Conservation (phyloP, 1,140 invertebrate genomes). For the Drosophila kepulauana region DNA sequence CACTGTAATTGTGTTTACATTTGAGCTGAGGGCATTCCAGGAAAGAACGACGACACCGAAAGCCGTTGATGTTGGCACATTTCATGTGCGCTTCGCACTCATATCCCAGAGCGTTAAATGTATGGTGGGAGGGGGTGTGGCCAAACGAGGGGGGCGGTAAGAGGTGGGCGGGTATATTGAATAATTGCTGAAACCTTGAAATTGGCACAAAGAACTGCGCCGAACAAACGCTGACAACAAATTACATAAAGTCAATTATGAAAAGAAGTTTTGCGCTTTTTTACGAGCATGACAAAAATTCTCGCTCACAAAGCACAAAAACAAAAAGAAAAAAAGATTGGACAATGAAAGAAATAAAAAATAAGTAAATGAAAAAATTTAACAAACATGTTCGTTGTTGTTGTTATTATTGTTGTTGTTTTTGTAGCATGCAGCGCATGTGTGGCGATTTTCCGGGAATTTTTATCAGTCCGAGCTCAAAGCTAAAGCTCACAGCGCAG, state of each 20-base stretch:
- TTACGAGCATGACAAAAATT: slow-evolving; percentile 12
- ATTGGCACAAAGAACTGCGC: slow-evolving; percentile 38
- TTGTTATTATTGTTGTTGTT: background rate
- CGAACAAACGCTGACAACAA: slow-evolving; percentile 31
- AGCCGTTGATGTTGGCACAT: slow-evolving; percentile 62
- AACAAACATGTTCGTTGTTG: slow-evolving; percentile 15
- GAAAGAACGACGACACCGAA: slow-evolving; percentile 47
- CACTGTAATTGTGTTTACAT: slow-evolving; percentile 49
- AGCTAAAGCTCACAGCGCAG: background rate
- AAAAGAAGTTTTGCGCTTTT: slow-evolving; percentile 22
- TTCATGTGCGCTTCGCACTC: slow-evolving; percentile 27
- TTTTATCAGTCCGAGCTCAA: slow-evolving; percentile 9
- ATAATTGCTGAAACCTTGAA: slow-evolving; percentile 63
- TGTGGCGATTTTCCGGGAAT: slow-evolving; percentile 46
- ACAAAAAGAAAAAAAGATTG: slow-evolving; percentile 11
- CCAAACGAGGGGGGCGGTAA: background rate
- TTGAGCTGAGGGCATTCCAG: slow-evolving; percentile 46
- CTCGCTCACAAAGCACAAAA: slow-evolving; percentile 28
- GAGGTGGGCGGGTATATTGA: slow-evolving; percentile 21
- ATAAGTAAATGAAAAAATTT: background rate
- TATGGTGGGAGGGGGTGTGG: background rate
- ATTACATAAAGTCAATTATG: slow-evolving; percentile 39
- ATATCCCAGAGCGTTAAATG: background rate
- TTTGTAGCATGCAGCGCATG: slow-evolving; percentile 27
- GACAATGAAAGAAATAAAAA: slow-evolving; percentile 10